Evolutionary conservation across 2,888 invertebrate species (phyloP), one percentile per base, ranked within the genome.

Genomic region (Lasioglossum vierecki): DNA sequence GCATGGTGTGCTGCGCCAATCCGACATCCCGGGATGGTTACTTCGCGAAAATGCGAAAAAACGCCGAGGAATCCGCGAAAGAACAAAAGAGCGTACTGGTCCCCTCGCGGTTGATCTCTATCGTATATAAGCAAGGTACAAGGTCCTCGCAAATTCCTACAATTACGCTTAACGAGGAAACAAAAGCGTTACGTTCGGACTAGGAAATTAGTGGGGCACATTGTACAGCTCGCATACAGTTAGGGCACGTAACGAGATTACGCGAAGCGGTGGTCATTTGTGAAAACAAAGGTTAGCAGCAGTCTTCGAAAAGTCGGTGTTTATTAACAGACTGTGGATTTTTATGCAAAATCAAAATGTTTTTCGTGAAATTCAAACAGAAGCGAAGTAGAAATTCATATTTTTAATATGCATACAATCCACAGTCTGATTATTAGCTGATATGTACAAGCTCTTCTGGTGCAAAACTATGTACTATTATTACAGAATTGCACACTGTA

Each of bases 1-100:
- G 83, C 94, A 91, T 15, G 95, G 95, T 60, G 86, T 82, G 77
- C 89, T 93, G 15, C 75, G 86, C 89, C 88, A 90, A 76, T 91
- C 88, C 66, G 83, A 88, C 83, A 90, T 86, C 74, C 8, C 30
- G 4, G 6, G 63, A 82, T 81, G 57, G 9, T 66, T 68, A 78
- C 60, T 75, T 41, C 79, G 68, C 30, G n/a, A 30, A 63, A 30
- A 63, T 76, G 49, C 9, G 13, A 53, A 60, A 49, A 76, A 68
- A n/a, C 73, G 26, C 15, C 63, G 35, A 35, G 53, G 60, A 68
- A 81, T 26, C 72, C 35, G 53, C 63, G 53, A 60, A 73, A 26
- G 77, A 80, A 76, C 30, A 30, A 57, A 57, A 57, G n/a, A 57
- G n/a, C 74, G 72, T 26, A 82, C 85, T 88, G 84, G 74, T 84